Evolutionary conservation across 2,888 invertebrate genomes (phyloP).

Genomic region (Lobophora halterata): DNA sequence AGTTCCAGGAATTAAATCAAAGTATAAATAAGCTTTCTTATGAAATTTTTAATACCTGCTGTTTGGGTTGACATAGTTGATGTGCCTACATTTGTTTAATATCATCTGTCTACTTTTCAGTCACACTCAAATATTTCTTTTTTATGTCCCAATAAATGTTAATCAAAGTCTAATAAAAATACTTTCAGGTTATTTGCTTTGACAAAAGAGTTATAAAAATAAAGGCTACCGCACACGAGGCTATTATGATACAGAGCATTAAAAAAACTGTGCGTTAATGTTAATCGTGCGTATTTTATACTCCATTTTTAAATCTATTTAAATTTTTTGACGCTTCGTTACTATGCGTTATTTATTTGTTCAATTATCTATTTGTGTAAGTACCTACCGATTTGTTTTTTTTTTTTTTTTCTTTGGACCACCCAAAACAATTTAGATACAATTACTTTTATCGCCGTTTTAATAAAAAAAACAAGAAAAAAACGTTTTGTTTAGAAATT

Average conservation of each 20-base stretch:
- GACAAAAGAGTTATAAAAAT: conserved; percentile 27
- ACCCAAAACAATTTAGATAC: too few relatives aligned
- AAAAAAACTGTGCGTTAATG: conserved; percentile 30
- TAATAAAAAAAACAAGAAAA: too few relatives aligned
- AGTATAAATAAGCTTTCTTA: too few relatives aligned
- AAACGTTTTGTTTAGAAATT: too few relatives aligned
- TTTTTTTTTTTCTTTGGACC: too few relatives aligned
- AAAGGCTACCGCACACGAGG: conserved; percentile 41
- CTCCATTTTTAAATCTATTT: conserved; percentile 43
- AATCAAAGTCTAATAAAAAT: conserved; percentile 24
- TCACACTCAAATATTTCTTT: conserved; percentile 17
- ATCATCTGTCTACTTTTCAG: conserved; percentile 7
- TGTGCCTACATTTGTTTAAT: conserved; percentile 7
- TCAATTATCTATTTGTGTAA: too few relatives aligned
- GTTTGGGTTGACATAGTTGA: not conserved
- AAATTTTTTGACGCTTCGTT: conserved; percentile 15
- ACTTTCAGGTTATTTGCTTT: conserved; percentile 22
- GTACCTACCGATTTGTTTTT: too few relatives aligned
- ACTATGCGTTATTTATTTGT: too few relatives aligned
- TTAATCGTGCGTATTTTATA: conserved; percentile 46
- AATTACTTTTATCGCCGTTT: too few relatives aligned
- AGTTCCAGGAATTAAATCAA: too few relatives aligned
- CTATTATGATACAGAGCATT: conserved; percentile 11
- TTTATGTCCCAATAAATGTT: conserved; percentile 23
- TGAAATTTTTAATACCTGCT: not conserved